Conservation (phyloP, 2,797 vertebrate genomes). For the Sylvia borin region DNA sequence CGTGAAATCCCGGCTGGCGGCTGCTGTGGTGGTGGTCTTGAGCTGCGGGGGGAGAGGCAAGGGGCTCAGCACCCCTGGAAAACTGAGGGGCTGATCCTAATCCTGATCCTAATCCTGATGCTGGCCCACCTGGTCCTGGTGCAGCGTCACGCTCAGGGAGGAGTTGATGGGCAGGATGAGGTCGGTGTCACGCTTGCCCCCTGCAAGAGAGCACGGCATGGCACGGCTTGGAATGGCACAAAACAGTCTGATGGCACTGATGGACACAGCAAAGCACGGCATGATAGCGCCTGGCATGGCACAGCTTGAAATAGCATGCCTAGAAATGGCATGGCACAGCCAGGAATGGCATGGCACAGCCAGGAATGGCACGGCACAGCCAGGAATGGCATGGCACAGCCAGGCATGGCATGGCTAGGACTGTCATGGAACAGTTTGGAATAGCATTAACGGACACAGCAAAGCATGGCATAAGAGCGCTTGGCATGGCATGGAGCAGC, state of each 20-base stretch:
- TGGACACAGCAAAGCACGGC: background rate
- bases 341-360: background rate
- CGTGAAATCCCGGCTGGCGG: constrained; percentile 83
- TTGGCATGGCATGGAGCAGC: background rate
- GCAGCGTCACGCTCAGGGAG: constrained; percentile 91
- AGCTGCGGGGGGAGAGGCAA: constrained; percentile 73
- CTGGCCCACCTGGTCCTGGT: constrained; percentile 89
- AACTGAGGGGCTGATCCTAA: background rate
- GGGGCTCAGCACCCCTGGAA: fast-evolving
- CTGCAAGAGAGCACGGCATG: constrained; percentile 61
- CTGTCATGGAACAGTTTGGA: background rate
- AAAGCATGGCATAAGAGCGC: background rate
- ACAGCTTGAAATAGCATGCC: background rate
- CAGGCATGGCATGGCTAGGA: too few species aligned
- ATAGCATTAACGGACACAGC: background rate
- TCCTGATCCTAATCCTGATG: too few species aligned
- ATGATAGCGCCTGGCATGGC: background rate
- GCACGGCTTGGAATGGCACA: background rate
- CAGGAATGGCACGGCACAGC: background rate
- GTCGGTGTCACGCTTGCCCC: constrained; percentile 93
- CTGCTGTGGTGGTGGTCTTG: constrained; percentile 91
- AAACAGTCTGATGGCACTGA: background rate
- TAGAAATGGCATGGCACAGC: background rate
- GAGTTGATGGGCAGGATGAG: constrained; percentile 95
- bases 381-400: background rate